Conservation (phyloP, 2,888 invertebrate genomes). For the Limnephilus lunatus region DNA sequence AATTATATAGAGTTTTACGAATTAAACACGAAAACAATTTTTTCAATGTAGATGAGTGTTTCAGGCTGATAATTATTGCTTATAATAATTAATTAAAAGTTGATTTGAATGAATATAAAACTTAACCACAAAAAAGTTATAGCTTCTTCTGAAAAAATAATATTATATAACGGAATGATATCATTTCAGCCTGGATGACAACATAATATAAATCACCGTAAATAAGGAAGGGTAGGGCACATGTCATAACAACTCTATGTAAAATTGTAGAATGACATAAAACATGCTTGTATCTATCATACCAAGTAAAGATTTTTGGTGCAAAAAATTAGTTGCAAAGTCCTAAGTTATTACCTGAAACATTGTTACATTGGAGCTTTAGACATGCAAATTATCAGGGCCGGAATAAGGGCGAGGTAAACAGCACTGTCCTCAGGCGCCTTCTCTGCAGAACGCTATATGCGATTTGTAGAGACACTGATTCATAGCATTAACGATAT, state of each 20-base stretch:
- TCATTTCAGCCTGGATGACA: neutral
- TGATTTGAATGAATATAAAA: too few relatives aligned
- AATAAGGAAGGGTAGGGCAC: neutral
- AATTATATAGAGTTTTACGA: too few relatives aligned
- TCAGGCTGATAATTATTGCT: too few relatives aligned
- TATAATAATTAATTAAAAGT: too few relatives aligned
- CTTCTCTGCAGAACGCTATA: too few relatives aligned
- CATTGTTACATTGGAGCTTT: neutral
- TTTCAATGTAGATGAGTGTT: too few relatives aligned
- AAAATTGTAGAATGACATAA: neutral
- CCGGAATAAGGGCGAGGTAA: neutral
- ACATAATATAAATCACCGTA: neutral
- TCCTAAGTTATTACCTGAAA: neutral
- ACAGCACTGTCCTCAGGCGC: too few relatives aligned
- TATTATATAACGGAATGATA: neutral
- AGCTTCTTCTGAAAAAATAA: too few relatives aligned
- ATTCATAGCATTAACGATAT: too few relatives aligned
- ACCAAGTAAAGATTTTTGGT: neutral
- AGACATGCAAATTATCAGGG: neutral
- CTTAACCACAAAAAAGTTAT: too few relatives aligned
- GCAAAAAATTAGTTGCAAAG: neutral
- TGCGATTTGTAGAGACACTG: too few relatives aligned
- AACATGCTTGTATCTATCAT: neutral
- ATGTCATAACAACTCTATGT: neutral
- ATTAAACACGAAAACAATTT: too few relatives aligned